A percentile compares a stretch with the other conserved stretches of the same genome.
These are phyloP conservation scores for Bathynomus jamesi DNA, from an alignment of 1,140 invertebrate species.

Conservation along the genomic window DNA sequence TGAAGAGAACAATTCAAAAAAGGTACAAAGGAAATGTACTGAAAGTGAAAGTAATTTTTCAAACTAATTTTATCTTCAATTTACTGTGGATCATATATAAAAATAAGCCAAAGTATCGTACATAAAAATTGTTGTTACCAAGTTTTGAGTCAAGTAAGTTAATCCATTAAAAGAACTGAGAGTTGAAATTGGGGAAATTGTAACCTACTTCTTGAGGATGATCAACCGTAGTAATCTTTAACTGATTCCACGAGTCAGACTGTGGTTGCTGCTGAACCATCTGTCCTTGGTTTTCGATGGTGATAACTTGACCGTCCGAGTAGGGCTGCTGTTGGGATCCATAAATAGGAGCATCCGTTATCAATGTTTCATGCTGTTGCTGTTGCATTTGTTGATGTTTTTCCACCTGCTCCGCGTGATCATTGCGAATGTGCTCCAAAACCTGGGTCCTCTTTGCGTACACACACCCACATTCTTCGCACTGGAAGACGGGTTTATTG, in stretches of 20 bases:
- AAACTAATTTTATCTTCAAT: too few species aligned
- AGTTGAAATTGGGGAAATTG: too few species aligned
- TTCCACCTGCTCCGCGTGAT: slow-evolving; percentile 33
- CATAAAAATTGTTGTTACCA: too few species aligned
- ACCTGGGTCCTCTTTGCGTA: slow-evolving; percentile 35
- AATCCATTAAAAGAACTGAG: slow-evolving; percentile 12
- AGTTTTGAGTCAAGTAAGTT: too few species aligned
- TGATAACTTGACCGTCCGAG: not conserved
- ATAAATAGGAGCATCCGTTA: slow-evolving; percentile 6
- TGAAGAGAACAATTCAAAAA: too few species aligned
- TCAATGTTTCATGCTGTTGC: slow-evolving; percentile 20
- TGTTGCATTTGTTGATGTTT: slow-evolving; percentile 22
- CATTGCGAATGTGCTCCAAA: slow-evolving; percentile 31
- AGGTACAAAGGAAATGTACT: too few species aligned
- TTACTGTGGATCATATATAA: too few species aligned
- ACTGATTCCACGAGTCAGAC: slow-evolving; percentile 20
- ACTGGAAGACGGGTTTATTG: slow-evolving; percentile 33
- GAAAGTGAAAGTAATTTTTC: too few species aligned
- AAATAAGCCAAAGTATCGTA: too few species aligned
- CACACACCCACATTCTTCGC: slow-evolving; percentile 34
- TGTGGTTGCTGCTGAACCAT: slow-evolving; percentile 6
- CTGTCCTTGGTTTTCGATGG: not conserved
- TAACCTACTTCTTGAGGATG: slow-evolving; percentile 27
- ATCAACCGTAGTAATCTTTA: slow-evolving; percentile 25
- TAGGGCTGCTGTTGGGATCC: not conserved